Evolutionary conservation across 2,113 vertebrate species (phyloP).

Genomic region (Myrmophylax atrothorax): DNA sequence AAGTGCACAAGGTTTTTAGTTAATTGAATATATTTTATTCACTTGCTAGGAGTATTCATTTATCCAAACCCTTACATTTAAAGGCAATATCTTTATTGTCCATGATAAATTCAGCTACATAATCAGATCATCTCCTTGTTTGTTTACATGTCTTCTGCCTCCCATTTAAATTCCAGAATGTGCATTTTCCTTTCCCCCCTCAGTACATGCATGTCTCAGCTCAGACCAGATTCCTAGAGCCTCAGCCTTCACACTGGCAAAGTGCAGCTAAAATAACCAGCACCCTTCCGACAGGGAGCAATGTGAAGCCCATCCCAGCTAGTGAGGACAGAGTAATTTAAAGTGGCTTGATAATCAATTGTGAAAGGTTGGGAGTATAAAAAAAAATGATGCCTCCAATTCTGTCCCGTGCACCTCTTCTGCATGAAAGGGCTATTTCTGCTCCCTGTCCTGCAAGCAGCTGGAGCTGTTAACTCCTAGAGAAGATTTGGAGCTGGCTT

Average conservation of each 20-base stretch:
- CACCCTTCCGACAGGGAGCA: not conserved
- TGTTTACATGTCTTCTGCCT: slow-evolving; percentile 46
- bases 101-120: slow-evolving; percentile 58
- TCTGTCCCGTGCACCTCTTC: not conserved
- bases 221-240: not conserved
- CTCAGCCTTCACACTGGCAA: not conserved
- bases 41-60: slow-evolving; percentile 84
- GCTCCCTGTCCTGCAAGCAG: not conserved
- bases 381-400: not conserved
- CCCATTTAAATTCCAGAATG: slow-evolving; percentile 42
- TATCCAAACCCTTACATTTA: slow-evolving; percentile 78
- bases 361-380: not conserved
- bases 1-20: slow-evolving; percentile 85
- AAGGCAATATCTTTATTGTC: slow-evolving; percentile 71
- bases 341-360: not conserved
- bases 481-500: not conserved
- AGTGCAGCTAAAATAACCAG: not conserved
- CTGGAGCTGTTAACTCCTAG: not conserved
- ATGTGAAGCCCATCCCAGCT: not conserved
- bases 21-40: slow-evolving; percentile 89
- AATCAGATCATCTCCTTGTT: slow-evolving; percentile 65
- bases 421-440: not conserved
- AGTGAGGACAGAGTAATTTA: not conserved
- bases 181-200: not conserved
- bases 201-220: not conserved